phyloP scores from a whole-genome alignment of 2,888 invertebrate genomes.

The Cetonia aurata region DNA sequence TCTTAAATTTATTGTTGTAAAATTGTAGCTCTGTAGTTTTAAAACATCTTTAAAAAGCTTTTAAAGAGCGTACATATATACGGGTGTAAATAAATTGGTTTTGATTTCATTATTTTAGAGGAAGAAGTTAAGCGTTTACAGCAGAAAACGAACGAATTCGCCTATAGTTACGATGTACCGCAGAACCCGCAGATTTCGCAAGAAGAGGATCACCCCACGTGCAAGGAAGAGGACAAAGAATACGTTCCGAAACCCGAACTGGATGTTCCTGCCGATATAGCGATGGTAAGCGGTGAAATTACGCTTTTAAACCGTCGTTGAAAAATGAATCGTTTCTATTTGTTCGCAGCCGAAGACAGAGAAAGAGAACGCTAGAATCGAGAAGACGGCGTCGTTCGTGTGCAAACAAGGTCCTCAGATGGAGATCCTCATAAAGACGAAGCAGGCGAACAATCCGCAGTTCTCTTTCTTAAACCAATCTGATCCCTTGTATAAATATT shows the following conservation, averaged over 20 bases:
- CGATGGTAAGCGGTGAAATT: conserved; percentile 70
- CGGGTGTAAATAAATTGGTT: no score
- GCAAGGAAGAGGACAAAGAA: conserved; percentile 77
- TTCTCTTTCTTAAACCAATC: conserved; percentile 94
- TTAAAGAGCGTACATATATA: neutral
- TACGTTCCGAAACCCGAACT: conserved; percentile 81
- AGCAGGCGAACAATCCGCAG: conserved; percentile 93
- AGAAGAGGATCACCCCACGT: conserved; percentile 63
- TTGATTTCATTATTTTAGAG: conserved; percentile 72
- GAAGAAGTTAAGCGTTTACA: conserved; percentile 91
- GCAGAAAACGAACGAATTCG: conserved; percentile 80
- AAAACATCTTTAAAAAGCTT: no score
- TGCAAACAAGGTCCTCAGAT: conserved; percentile 94
- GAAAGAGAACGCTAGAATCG: conserved; percentile 93
- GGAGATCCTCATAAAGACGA: conserved; percentile 98
- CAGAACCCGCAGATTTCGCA: conserved; percentile 66
- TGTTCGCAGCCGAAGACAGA: conserved; percentile 82
- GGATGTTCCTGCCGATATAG: conserved; percentile 81
- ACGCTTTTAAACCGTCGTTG: conserved; percentile 17
- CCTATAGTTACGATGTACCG: conserved; percentile 79
- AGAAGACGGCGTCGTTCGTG: conserved; percentile 92
- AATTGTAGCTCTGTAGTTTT: no score
- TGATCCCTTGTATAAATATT: conserved; percentile 87
- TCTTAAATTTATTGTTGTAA: no score
- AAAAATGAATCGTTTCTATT: conserved; percentile 43